Evolutionary conservation across 2,888 invertebrate species (phyloP), one percentile per base, ranked within the genome.

Genomic region (Xestobium rufovillosum): DNA sequence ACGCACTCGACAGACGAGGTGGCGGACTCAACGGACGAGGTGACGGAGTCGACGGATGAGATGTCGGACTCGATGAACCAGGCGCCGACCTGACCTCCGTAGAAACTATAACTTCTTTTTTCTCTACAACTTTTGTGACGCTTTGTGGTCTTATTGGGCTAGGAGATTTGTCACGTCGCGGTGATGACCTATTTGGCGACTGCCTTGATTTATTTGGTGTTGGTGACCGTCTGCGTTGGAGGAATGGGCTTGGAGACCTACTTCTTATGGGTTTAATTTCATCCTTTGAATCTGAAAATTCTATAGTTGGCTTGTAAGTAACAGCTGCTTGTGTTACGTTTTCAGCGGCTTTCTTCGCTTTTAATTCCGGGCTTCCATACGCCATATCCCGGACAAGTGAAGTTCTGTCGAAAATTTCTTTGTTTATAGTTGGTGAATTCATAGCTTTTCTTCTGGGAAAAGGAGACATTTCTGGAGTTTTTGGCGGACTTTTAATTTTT

Each of bases 331-430:
- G 35, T 37, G 31, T 38, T 14, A 38, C 16, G 33, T 42, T 41
- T n/a, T 28, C 31, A 32, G 49, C 47, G 11, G 14, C 31, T 38
- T 52, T 56, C 35, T 51, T 59, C 4, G 57, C 31, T 49, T 57
- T 60, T 4, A 61, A 53, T 45, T 69, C 69, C 1, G 72, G 67
- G 15, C 67, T 69, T 8, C 73, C 73, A 45, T 73, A 73, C 1
- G 68, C 66, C 53, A 73, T 61, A 48, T 72, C 72, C 16, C 69
- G 60, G 4, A 65, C 67, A 38, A 73, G 52, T 9, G 70, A 68
- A 34, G 69, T 66, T 41, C 68, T 64, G 44, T 72, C 73, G 38
- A 70, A 60, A 14, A 64, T 44, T 58, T 53, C 54, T 63, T 63
- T 28, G 59, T 69, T 45, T 11, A 56, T 49, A 12, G 48, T 42